Evolutionary conservation across 1,140 invertebrate species (phyloP).

Genomic region (Rhysida immarginata): DNA sequence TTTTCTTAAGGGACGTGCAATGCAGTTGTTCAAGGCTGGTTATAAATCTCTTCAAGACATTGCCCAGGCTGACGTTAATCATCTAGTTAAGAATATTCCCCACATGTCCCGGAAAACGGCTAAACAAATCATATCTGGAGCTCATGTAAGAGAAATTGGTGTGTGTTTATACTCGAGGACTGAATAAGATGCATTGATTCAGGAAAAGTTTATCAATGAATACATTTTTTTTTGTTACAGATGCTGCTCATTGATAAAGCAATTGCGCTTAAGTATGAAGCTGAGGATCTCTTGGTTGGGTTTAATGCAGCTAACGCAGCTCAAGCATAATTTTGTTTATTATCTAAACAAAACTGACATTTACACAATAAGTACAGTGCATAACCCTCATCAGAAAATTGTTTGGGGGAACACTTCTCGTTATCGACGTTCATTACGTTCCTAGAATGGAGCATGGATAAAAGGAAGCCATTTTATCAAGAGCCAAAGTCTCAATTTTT

Average conservation of each 20-base stretch:
- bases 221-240: conserved; percentile 37
- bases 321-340: too few species aligned
- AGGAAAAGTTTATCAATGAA: too few species aligned
- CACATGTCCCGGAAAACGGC: conserved; percentile 53
- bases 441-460: too few species aligned
- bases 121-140: conserved; percentile 60
- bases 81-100: conserved; percentile 45
- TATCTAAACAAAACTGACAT: too few species aligned
- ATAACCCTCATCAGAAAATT: too few species aligned
- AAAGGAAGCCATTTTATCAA: too few species aligned
- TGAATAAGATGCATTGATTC: too few species aligned
- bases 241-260: conserved; percentile 59
- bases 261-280: conserved; percentile 61
- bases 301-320: not conserved
- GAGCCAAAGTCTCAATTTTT: too few species aligned
- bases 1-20: conserved; percentile 58
- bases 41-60: conserved; percentile 57
- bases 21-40: conserved; percentile 64
- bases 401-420: too few species aligned
- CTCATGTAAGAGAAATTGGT: conserved; percentile 51
- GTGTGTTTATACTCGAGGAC: too few species aligned
- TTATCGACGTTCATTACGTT: too few species aligned
- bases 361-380: too few species aligned
- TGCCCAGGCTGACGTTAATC: conserved; percentile 47
- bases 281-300: conserved; percentile 36